Evolutionary conservation across 2,113 vertebrate species (phyloP), one percentile per base, ranked within the genome.

Genomic region (Glaucomys volans): DNA sequence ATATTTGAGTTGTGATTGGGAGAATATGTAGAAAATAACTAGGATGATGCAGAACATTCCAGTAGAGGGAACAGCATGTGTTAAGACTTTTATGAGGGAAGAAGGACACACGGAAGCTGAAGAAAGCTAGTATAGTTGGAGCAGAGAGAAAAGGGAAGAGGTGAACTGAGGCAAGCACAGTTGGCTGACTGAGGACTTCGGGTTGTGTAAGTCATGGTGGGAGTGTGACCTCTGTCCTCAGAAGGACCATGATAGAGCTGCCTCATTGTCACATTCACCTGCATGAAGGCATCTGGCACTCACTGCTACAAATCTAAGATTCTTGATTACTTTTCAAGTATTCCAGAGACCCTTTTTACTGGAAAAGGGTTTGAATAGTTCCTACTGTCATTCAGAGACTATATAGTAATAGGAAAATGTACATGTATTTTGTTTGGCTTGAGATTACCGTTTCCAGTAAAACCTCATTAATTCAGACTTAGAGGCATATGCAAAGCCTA

Each of bases 301-400:
- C 26, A 11, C 30, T 35, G 22, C 44, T 66, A 30, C 28, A 77
- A 95, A 20, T 32, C 64, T 64, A 50, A 37, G 59, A 20, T 24
- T 74, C 69, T 80, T 30, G 44, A 47, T 57, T 77, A 14, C 40
- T 64, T 91, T 85, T 85, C 54, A 64, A 59, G 26, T 66, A 20
- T 47, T 69, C 6, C 40, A 67, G 47, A 91, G 57, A 54, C 80
- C n/a, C 50, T 20, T 81, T 86, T 92, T 57, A 81, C 8, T 77
- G 32, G 84, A 59, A 66, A 89, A 91, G 32, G 11, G 20, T 52
- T 59, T 66, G n/a, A 75, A 17, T 85, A 54, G 4, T 64, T 92
- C 24, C 42, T 79, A 20, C n/a, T 82, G 83, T 32, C 87, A 67
- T 93, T n/a, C 44, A 83, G 88, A 94, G 57, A 30, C n/a, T 59